Evolutionary conservation across 2,797 vertebrate genomes (phyloP).

Genomic region (Syngnathus rostellatus): DNA sequence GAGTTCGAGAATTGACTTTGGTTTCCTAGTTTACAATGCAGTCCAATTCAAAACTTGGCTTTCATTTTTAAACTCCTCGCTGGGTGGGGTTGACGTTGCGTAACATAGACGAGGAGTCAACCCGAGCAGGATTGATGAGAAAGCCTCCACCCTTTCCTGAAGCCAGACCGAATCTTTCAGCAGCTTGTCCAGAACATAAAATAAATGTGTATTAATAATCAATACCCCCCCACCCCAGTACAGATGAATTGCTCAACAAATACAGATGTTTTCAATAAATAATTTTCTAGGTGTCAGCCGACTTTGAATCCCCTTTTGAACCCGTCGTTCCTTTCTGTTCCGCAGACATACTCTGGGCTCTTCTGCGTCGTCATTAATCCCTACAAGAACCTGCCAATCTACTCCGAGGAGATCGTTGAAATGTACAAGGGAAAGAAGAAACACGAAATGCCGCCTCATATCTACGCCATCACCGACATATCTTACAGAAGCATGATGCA

Average conservation of each 20-base stretch:
- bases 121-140: constrained; percentile 26
- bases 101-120: constrained; percentile 13
- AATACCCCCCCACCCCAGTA: neutral
- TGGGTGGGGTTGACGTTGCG: constrained; percentile 33
- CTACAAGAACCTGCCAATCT: constrained; percentile 98
- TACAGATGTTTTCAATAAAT: neutral
- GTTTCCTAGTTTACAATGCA: neutral
- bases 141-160: neutral
- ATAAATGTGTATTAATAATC: neutral
- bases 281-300: neutral
- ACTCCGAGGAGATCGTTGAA: constrained; percentile 96
- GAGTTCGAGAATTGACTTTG: constrained; percentile 6
- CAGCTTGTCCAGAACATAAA: neutral
- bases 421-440: constrained; percentile 99
- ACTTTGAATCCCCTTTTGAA: constrained; percentile 1
- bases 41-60: constrained; percentile 6
- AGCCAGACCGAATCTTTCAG: neutral
- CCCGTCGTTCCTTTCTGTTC: constrained; percentile 6
- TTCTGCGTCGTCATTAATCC: constrained; percentile 99
- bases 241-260: neutral
- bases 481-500: constrained; percentile 99
- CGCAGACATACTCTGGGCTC: constrained; percentile 92
- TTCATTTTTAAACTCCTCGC: constrained; percentile 25
- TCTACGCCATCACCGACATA: constrained; percentile 97
- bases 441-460: constrained; percentile 97